Percentiles rank a stretch among this genome's conserved stretches.
Evolutionary conservation across 2,888 invertebrate species (phyloP).

Genomic region (Aethes cnicana): DNA sequence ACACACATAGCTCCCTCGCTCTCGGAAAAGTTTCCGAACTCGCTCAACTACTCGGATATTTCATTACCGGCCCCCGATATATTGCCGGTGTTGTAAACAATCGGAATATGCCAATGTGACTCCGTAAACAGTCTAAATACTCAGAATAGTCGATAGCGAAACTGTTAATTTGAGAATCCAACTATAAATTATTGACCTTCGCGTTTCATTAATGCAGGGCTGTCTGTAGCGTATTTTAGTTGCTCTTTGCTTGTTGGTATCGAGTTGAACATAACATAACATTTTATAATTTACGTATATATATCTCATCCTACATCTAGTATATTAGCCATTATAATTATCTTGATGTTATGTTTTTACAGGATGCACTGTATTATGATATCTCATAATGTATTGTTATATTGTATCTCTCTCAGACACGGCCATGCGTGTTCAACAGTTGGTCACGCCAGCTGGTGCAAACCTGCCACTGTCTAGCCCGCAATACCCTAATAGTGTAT

Average conservation of each 20-base stretch:
- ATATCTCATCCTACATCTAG: too few species aligned
- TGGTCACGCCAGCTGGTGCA: constrained; percentile 17
- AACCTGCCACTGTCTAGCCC: constrained; percentile 2
- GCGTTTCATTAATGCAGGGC: background rate
- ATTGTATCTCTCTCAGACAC: constrained; percentile 16
- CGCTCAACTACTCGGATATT: constrained; percentile 18
- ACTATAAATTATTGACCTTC: background rate
- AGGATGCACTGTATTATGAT: background rate
- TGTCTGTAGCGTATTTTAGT: background rate
- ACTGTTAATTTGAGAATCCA: constrained; percentile 1
- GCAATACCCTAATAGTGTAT: too few species aligned
- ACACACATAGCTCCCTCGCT: background rate
- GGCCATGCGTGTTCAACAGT: constrained; percentile 22
- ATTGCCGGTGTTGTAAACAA: constrained; percentile 16
- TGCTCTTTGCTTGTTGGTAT: too few species aligned
- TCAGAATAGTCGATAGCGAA: constrained; percentile 4
- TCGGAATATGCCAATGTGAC: constrained; percentile 9
- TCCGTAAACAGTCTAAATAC: constrained; percentile 11
- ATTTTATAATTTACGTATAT: too few species aligned
- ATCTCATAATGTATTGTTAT: constrained; percentile 4
- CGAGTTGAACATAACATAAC: too few species aligned
- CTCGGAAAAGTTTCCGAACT: constrained; percentile 12
- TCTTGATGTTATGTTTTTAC: too few species aligned
- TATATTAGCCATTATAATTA: background rate
- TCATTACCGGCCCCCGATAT: constrained; percentile 21